These are phyloP conservation scores for Scatophagus argus DNA, from an alignment of 2,113 vertebrate species.

Conservation along the genomic window DNA sequence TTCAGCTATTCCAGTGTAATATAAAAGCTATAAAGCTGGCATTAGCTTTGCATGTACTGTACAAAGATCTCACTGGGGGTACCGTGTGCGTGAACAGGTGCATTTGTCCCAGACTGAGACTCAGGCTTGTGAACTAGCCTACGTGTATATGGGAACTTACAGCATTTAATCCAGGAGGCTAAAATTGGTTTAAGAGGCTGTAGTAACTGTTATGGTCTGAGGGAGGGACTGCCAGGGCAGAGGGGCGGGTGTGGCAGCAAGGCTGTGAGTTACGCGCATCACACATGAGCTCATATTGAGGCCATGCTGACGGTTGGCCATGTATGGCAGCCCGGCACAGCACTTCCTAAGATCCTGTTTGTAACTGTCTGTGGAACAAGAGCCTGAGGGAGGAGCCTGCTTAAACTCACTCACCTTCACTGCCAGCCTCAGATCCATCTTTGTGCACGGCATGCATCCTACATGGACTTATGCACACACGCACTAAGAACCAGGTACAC, in stretches of 20 bases:
- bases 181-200: conserved; percentile 61
- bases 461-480: conserved; percentile 60
- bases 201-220: conserved; percentile 62
- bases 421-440: conserved; percentile 69
- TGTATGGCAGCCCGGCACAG: conserved; percentile 69
- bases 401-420: conserved; percentile 84
- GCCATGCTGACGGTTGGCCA: conserved; percentile 69
- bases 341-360: conserved; percentile 81
- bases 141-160: conserved; percentile 54
- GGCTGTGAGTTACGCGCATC: conserved; percentile 72
- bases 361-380: conserved; percentile 82
- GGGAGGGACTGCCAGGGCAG: conserved; percentile 59
- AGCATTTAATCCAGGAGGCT: conserved; percentile 64
- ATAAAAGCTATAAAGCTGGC: conserved; percentile 59
- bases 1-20: conserved; percentile 40
- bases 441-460: conserved; percentile 60
- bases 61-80: conserved; percentile 38
- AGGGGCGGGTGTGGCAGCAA: conserved; percentile 45
- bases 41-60: conserved; percentile 51
- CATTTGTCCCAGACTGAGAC: conserved; percentile 53
- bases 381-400: conserved; percentile 72
- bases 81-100: conserved; percentile 33
- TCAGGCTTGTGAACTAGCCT: conserved; percentile 44
- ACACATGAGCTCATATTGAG: conserved; percentile 75
- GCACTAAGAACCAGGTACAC: conserved; percentile 35